Conservation (phyloP, 2,113 vertebrate species). For the Myiopsitta monachus region DNA sequence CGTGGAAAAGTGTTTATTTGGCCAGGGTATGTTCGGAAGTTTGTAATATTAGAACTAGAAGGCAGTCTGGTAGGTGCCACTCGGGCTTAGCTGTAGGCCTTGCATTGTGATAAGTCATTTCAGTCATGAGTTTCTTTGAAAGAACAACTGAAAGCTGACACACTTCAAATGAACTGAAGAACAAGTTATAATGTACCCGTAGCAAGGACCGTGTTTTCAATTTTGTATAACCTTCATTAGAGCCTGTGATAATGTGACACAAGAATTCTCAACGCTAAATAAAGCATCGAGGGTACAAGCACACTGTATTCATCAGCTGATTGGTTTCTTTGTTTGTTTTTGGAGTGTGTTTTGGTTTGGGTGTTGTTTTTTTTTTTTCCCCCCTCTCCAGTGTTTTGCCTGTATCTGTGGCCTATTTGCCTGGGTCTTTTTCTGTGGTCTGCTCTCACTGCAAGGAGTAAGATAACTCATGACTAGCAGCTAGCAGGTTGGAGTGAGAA, state of each 20-base stretch:
- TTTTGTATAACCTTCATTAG: conserved; percentile 15
- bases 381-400: background rate
- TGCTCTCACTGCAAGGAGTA: conserved; percentile 18
- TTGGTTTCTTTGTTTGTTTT: background rate
- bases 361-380: too few relatives aligned
- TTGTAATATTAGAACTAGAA: too few relatives aligned
- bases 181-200: conserved; percentile 4
- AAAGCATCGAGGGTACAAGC: background rate
- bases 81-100: background rate
- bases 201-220: background rate
- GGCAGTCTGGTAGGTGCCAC: background rate
- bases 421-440: conserved; percentile 5
- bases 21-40: background rate
- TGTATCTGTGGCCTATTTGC: background rate
- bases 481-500: conserved; percentile 43
- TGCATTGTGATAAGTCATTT: background rate
- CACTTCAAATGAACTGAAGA: conserved; percentile 22
- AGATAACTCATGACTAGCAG: conserved; percentile 66
- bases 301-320: background rate
- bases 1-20: background rate
- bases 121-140: background rate
- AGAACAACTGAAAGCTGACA: conserved; percentile 13
- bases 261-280: background rate
- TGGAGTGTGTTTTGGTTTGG: background rate
- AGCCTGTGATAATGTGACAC: background rate